Evolutionary conservation across 2,797 vertebrate species (phyloP).

Genomic region (Agapornis canus): DNA sequence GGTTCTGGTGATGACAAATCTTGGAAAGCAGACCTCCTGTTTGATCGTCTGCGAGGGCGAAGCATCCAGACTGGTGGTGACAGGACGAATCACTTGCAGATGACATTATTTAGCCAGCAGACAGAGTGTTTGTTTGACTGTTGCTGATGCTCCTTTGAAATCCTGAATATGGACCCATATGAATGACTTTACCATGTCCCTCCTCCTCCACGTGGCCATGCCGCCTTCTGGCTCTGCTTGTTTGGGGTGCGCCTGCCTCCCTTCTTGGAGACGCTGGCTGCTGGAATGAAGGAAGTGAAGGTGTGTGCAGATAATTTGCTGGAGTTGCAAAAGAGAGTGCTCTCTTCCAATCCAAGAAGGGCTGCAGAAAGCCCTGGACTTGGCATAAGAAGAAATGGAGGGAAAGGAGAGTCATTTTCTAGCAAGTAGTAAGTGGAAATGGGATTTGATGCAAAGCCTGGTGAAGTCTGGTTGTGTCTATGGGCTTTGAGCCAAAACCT

Average conservation of each 20-base stretch:
- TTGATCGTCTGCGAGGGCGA: conserved; percentile 31
- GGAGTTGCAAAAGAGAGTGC: accelerated
- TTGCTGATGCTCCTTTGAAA: conserved; percentile 22
- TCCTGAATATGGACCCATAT: background rate
- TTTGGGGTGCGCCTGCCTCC: background rate
- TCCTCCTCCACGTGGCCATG: background rate
- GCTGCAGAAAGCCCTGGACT: background rate
- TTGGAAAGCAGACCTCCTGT: conserved; percentile 58
- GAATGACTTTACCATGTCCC: background rate
- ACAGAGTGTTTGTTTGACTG: conserved; percentile 28
- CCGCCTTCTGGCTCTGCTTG: background rate
- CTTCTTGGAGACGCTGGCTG: background rate
- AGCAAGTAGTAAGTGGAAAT: background rate
- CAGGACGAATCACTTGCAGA: conserved; percentile 20
- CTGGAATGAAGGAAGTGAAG: background rate
- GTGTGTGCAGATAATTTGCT: background rate
- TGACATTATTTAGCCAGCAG: conserved; percentile 29
- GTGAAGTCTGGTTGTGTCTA: background rate
- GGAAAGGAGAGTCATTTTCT: background rate
- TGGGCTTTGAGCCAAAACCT: background rate
- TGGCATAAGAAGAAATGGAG: background rate
- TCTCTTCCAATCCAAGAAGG: background rate
- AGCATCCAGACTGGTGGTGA: conserved; percentile 28
- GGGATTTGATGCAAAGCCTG: background rate
- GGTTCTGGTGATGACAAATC: conserved; percentile 40